A percentile compares a stretch with the other conserved stretches of the same genome.
phyloP scores from a whole-genome alignment of 2,797 vertebrate species.

The Melanogrammus aeglefinus region DNA sequence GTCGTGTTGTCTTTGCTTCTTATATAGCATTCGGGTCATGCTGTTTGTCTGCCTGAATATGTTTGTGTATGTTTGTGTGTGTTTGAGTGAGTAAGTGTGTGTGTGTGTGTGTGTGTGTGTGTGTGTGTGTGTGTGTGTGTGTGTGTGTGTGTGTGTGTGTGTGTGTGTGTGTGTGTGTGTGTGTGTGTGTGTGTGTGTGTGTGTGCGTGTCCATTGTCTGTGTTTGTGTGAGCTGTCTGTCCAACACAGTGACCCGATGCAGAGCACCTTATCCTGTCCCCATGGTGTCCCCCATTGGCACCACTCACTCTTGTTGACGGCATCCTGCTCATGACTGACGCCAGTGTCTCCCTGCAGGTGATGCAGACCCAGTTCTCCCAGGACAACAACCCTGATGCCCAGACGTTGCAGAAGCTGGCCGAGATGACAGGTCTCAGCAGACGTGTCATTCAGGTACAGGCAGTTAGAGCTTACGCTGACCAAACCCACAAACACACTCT shows the following conservation, averaged over 20 bases:
- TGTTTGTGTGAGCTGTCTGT: not conserved
- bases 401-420: constrained; percentile 95
- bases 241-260: not conserved
- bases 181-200: not conserved
- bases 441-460: constrained; percentile 91
- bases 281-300: not conserved
- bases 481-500: not conserved
- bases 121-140: constrained; percentile 3
- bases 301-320: not conserved
- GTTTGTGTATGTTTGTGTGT: constrained; percentile 6
- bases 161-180: not conserved
- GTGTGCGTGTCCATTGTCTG: not conserved
- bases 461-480: not conserved
- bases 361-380: constrained; percentile 98
- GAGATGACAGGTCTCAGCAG: constrained; percentile 97
- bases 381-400: constrained; percentile 98
- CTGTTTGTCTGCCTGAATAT: not conserved
- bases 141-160: constrained; percentile 2
- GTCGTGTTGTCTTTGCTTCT: not conserved
- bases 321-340: constrained; percentile 8
- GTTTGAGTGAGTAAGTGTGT: not conserved
- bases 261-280: not conserved
- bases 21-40: not conserved
- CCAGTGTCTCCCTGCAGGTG: constrained; percentile 73
- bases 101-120: constrained; percentile 10